phyloP scores from a whole-genome alignment of 2,888 invertebrate genomes.

The Seira sanloemensis region DNA sequence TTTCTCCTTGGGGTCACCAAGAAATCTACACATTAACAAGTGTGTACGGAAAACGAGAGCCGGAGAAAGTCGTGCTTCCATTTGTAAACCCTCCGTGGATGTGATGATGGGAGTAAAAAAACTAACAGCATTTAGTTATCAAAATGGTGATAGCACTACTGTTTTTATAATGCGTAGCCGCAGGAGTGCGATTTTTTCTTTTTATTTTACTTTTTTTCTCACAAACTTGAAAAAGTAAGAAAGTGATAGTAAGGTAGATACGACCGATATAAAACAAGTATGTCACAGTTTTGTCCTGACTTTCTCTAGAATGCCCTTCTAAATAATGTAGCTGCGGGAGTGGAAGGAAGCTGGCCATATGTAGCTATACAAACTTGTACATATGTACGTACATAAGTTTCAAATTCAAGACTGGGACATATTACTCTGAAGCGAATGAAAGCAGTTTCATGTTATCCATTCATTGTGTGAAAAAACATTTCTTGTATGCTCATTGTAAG shows the following conservation, averaged over 20 bases:
- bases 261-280: background rate
- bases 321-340: conserved; percentile 28
- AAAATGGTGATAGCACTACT: conserved; percentile 29
- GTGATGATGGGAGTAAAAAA: background rate
- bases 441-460: conserved; percentile 41
- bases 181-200: conserved; percentile 48
- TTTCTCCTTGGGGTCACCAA: conserved; percentile 26
- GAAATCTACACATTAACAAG: background rate
- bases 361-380: background rate
- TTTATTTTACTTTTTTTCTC: conserved; percentile 43
- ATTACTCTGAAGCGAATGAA: conserved; percentile 39
- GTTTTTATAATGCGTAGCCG: conserved; percentile 47
- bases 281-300: background rate
- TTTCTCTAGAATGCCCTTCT: background rate
- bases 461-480: conserved; percentile 25
- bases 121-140: conserved; percentile 45
- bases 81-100: background rate
- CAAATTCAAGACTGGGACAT: background rate
- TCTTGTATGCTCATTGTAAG: conserved; percentile 8
- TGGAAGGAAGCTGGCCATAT: background rate
- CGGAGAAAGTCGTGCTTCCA: background rate
- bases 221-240: background rate
- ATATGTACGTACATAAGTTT: background rate
- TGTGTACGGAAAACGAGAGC: background rate
- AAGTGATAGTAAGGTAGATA: background rate